These are phyloP conservation scores for Bombus confusus DNA, from an alignment of 1,140 invertebrate species.

Conservation along the genomic window DNA sequence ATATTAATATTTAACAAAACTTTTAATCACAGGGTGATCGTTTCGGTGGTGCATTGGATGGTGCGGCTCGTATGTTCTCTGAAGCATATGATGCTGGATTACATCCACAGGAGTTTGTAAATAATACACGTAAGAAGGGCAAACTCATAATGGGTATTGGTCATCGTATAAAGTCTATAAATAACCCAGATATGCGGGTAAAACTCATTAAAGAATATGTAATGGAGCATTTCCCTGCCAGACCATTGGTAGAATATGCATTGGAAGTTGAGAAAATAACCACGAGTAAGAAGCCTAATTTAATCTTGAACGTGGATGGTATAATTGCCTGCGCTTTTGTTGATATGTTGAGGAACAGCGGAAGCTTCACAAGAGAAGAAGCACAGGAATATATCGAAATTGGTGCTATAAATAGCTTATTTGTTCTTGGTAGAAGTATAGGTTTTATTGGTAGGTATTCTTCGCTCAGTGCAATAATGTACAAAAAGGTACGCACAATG, in stretches of 20 bases:
- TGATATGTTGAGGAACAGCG: constrained; percentile 96
- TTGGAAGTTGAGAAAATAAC: constrained; percentile 99
- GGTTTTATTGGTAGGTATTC: constrained; percentile 94
- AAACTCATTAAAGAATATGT: constrained; percentile 99
- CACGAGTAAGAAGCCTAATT: constrained; percentile 99
- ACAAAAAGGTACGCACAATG: not conserved
- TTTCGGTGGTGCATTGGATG: constrained; percentile 99
- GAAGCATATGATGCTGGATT: constrained; percentile 96
- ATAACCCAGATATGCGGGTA: constrained; percentile 99
- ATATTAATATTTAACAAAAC: constrained; percentile 14
- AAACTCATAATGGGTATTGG: constrained; percentile 99
- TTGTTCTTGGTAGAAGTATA: constrained; percentile 98
- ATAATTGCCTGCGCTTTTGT: constrained; percentile 98
- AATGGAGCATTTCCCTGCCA: constrained; percentile 95
- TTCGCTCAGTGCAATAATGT: not conserved
- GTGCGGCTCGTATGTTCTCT: constrained; percentile 97
- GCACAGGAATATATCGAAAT: constrained; percentile 99
- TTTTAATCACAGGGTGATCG: constrained; percentile 91
- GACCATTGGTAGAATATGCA: constrained; percentile 96
- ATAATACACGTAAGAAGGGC: constrained; percentile 97
- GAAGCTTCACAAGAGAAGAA: constrained; percentile 98
- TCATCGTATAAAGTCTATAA: constrained; percentile 98
- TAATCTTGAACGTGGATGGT: constrained; percentile 99
- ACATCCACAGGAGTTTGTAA: constrained; percentile 99
- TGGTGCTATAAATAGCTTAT: constrained; percentile 98